Conservation (phyloP, 1,140 invertebrate species). For the Drosophila saltans region DNA sequence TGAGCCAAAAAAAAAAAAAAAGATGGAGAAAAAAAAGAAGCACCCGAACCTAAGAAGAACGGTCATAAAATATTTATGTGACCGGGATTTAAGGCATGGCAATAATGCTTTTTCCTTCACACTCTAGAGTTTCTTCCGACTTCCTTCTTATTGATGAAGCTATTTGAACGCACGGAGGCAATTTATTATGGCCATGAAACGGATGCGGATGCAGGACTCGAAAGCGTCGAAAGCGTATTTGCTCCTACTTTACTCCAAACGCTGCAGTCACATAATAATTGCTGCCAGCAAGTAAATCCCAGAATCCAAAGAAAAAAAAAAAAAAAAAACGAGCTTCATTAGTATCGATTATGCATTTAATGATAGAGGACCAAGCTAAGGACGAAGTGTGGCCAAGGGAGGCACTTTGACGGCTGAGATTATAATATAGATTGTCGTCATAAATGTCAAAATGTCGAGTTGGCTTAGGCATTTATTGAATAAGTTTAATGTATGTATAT, state of each 20-base stretch:
- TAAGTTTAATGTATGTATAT: slow-evolving; percentile 71
- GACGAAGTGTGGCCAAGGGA: too few species aligned
- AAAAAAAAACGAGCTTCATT: slow-evolving; percentile 54
- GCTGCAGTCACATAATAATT: slow-evolving; percentile 64
- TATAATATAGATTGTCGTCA: slow-evolving; percentile 69
- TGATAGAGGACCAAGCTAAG: slow-evolving; percentile 37
- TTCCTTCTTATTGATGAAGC: slow-evolving; percentile 57
- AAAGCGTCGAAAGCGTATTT: slow-evolving; percentile 18
- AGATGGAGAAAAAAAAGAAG: slow-evolving; percentile 20
- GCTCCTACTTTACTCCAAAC: not conserved
- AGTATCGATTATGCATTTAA: slow-evolving; percentile 79
- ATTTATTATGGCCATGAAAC: slow-evolving; percentile 71
- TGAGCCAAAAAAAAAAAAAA: slow-evolving; percentile 13
- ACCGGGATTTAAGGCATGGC: slow-evolving; percentile 42
- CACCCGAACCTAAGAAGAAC: slow-evolving; percentile 3
- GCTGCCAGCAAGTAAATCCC: slow-evolving; percentile 70
- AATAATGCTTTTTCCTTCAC: slow-evolving; percentile 1
- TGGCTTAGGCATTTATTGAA: slow-evolving; percentile 64
- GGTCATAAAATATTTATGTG: slow-evolving; percentile 69
- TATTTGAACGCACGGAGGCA: slow-evolving; percentile 60
- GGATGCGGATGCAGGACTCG: slow-evolving; percentile 47
- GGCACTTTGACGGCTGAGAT: not conserved
- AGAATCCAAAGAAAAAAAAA: slow-evolving; percentile 3
- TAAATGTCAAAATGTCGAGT: slow-evolving; percentile 69
- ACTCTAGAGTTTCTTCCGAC: not conserved